A percentile compares a stretch with the other conserved stretches of the same genome.
These are phyloP conservation scores for Himalopsyche tibetana DNA, from an alignment of 2,888 invertebrate species.

Conservation along the genomic window DNA sequence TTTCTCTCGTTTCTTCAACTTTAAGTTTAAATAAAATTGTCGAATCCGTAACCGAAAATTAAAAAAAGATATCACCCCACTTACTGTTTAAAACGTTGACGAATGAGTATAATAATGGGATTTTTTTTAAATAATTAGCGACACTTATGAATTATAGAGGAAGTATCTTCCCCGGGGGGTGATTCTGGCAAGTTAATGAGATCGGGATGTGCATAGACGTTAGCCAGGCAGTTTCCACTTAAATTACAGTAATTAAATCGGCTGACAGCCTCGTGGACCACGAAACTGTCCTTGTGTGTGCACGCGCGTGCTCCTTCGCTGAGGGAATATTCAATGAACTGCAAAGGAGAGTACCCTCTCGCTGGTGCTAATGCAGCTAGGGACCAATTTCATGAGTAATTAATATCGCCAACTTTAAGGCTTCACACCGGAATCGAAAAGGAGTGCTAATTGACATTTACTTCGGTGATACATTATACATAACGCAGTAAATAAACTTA, in stretches of 20 bases:
- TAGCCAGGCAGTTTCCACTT: slow-evolving; percentile 23
- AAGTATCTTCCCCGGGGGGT: not conserved
- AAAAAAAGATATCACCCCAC: too few species aligned
- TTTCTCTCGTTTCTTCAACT: too few species aligned
- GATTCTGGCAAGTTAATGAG: not conserved
- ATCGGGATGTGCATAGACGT: slow-evolving; percentile 30
- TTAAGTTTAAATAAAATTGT: too few species aligned
- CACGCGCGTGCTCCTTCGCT: slow-evolving; percentile 46
- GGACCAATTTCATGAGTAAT: slow-evolving; percentile 39
- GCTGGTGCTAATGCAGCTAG: slow-evolving; percentile 21
- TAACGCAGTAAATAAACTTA: not conserved
- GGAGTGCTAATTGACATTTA: slow-evolving; percentile 21
- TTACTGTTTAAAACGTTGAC: too few species aligned
- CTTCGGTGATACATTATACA: not conserved
- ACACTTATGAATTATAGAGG: not conserved
- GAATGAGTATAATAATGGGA: not conserved
- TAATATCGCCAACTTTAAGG: slow-evolving; percentile 27
- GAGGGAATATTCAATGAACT: slow-evolving; percentile 48
- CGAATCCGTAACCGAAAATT: too few species aligned
- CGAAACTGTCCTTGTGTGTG: not conserved
- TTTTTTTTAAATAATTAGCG: not conserved
- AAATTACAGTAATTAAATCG: slow-evolving; percentile 55
- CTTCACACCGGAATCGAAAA: slow-evolving; percentile 26
- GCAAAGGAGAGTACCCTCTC: not conserved
- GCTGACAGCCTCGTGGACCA: slow-evolving; percentile 40